These are phyloP conservation scores for Gortyna flavago DNA, from an alignment of 2,888 invertebrate species.

Conservation along the genomic window DNA sequence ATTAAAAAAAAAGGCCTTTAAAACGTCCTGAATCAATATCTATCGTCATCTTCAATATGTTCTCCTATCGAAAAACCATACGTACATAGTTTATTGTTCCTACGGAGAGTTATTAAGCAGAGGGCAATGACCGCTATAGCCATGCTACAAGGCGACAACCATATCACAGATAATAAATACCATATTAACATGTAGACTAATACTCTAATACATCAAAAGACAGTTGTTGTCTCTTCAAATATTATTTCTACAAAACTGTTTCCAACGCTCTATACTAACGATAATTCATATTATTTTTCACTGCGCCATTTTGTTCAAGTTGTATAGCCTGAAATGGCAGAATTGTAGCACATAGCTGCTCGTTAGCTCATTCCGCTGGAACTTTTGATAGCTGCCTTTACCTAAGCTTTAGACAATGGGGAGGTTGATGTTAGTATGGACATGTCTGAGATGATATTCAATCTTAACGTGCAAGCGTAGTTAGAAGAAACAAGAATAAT, in stretches of 20 bases:
- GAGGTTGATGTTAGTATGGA: conserved; percentile 47
- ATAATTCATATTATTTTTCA: conserved; percentile 57
- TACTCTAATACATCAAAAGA: neutral
- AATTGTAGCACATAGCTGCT: conserved; percentile 73
- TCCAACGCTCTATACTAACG: neutral
- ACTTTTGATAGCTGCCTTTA: conserved; percentile 68
- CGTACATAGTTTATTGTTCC: no score
- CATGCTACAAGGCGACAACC: no score
- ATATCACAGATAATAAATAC: no score
- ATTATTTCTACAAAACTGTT: conserved; percentile 13
- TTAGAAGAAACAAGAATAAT: neutral
- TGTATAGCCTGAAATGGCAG: conserved; percentile 46
- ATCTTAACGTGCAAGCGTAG: neutral
- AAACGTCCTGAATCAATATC: no score
- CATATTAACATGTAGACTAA: neutral
- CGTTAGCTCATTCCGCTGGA: conserved; percentile 74
- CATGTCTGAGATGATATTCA: neutral
- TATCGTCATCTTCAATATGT: no score
- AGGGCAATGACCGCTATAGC: no score
- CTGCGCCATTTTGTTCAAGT: conserved; percentile 46
- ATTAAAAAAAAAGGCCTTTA: no score
- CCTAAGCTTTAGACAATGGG: conserved; percentile 62
- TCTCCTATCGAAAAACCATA: no score
- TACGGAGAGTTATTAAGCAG: no score
- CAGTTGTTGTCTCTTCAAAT: conserved; percentile 1